These are phyloP conservation scores for Drosophila parabipectinata DNA, from an alignment of 1,140 invertebrate genomes.

Conservation along the genomic window DNA sequence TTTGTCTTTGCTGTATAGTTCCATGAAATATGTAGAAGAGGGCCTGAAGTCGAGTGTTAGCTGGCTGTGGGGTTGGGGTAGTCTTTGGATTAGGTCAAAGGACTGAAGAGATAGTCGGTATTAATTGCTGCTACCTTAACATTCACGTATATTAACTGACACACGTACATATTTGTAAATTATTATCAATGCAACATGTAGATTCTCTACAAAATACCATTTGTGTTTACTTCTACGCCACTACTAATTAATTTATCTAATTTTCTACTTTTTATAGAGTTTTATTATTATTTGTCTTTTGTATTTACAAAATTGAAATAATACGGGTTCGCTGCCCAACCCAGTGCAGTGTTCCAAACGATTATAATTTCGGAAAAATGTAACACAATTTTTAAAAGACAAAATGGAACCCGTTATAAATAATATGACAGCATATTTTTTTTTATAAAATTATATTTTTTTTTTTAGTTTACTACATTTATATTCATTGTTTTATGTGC, in stretches of 20 bases:
- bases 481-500: slow-evolving; percentile 28
- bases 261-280: slow-evolving; percentile 42
- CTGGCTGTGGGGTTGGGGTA: slow-evolving; percentile 18
- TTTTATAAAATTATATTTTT: slow-evolving; percentile 28
- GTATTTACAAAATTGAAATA: slow-evolving; percentile 63
- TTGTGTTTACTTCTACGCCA: slow-evolving; percentile 57
- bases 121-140: slow-evolving; percentile 36
- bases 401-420: background rate
- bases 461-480: slow-evolving; percentile 12
- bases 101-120: slow-evolving; percentile 4
- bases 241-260: slow-evolving; percentile 70
- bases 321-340: slow-evolving; percentile 19
- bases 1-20: slow-evolving; percentile 49
- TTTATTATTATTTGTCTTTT: slow-evolving; percentile 61
- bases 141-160: slow-evolving; percentile 53
- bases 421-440: slow-evolving; percentile 20
- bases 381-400: background rate
- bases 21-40: slow-evolving; percentile 51
- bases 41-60: slow-evolving; percentile 17
- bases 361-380: background rate
- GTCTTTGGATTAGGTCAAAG: slow-evolving; percentile 38
- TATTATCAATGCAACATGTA: slow-evolving; percentile 82
- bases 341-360: slow-evolving; percentile 2
- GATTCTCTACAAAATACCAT: slow-evolving; percentile 80
- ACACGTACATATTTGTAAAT: slow-evolving; percentile 73